Evolutionary conservation across 2,888 invertebrate genomes (phyloP).

Genomic region (Callyntrura sp.): DNA sequence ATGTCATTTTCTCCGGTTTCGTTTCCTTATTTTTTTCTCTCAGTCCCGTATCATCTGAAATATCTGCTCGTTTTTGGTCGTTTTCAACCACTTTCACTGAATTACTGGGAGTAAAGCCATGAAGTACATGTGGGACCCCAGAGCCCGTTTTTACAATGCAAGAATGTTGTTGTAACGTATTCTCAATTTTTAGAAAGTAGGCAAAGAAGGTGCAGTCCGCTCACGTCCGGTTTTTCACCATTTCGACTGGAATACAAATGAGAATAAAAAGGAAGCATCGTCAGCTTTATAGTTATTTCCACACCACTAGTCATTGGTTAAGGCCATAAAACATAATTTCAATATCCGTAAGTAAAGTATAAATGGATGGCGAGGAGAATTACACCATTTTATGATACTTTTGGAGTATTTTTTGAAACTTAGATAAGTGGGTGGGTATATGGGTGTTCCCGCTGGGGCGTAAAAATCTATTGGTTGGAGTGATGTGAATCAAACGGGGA

Average conservation of each 20-base stretch:
- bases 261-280: not conserved
- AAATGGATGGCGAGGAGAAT: not conserved
- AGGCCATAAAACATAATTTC: constrained; percentile 37
- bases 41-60: not conserved
- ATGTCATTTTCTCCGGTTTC: constrained; percentile 30
- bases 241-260: constrained; percentile 58
- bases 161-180: constrained; percentile 45
- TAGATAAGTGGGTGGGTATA: not conserved
- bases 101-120: constrained; percentile 55
- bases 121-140: constrained; percentile 51
- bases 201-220: constrained; percentile 53
- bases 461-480: too few relatives aligned
- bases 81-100: constrained; percentile 46
- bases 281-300: constrained; percentile 10
- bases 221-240: constrained; percentile 58
- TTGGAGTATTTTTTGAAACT: not conserved
- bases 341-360: constrained; percentile 35
- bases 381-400: not conserved
- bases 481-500: too few relatives aligned
- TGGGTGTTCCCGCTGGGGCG: too few relatives aligned
- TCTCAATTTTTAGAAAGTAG: constrained; percentile 36
- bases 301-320: not conserved
- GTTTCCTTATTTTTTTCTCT: constrained; percentile 18
- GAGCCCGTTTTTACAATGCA: constrained; percentile 50
- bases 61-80: constrained; percentile 21